A percentile compares a stretch with the other conserved stretches of the same genome.
Conservation (phyloP, 2,888 invertebrate species). For the Empis livida region DNA sequence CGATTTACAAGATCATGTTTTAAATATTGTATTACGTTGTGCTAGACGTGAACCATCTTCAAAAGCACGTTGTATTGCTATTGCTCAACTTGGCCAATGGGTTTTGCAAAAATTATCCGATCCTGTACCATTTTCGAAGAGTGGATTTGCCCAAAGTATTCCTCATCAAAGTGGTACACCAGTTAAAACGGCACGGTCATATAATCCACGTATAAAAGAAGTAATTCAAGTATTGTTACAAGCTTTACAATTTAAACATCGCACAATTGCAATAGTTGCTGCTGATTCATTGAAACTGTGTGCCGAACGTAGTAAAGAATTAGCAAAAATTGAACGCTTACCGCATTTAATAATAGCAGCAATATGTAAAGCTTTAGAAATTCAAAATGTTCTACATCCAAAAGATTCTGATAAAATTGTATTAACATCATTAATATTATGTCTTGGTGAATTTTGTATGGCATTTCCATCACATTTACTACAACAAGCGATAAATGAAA, state of each 20-base stretch:
- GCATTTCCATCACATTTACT: slow-evolving; percentile 56
- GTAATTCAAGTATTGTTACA: slow-evolving; percentile 33
- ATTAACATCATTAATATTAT: slow-evolving; percentile 59
- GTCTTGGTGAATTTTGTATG: slow-evolving; percentile 91
- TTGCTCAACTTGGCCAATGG: slow-evolving; percentile 65
- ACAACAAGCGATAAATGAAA: slow-evolving; percentile 33
- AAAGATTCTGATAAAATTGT: slow-evolving; percentile 33
- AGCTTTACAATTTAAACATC: slow-evolving; percentile 34
- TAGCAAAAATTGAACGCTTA: slow-evolving; percentile 29
- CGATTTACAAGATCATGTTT: slow-evolving; percentile 56
- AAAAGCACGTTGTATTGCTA: slow-evolving; percentile 75
- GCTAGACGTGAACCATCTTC: slow-evolving; percentile 82
- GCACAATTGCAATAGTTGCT: slow-evolving; percentile 32
- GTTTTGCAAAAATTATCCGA: slow-evolving; percentile 25
- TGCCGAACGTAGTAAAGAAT: slow-evolving; percentile 27
- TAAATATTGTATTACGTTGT: slow-evolving; percentile 74
- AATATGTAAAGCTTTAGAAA: slow-evolving; percentile 32
- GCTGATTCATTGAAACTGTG: slow-evolving; percentile 32
- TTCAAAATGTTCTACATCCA: slow-evolving; percentile 31
- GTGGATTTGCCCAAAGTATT: slow-evolving; percentile 23
- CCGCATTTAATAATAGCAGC: slow-evolving; percentile 31
- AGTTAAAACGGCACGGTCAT: slow-evolving; percentile 11
- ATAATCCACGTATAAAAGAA: slow-evolving; percentile 32
- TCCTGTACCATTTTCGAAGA: slow-evolving; percentile 5
- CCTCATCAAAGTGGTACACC: slow-evolving; percentile 20